Base-by-base conservation (phyloP, 2,888 invertebrate genomes). In the Erebia palarica region DNA sequence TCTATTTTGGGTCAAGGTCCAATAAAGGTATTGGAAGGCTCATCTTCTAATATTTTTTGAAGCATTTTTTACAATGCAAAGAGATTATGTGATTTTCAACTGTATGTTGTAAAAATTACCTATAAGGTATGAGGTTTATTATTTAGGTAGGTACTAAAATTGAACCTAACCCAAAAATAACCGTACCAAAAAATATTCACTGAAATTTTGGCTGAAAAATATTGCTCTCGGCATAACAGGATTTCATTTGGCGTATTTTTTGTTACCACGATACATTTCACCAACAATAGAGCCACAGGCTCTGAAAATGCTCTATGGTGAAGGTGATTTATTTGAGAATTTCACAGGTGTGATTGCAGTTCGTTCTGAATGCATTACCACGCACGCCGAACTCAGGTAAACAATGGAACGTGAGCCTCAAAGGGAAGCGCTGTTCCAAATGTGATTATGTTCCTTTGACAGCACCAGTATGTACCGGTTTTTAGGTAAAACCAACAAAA, bases 401-500 rank as follows among this genome's bases (percentile, higher is more conserved):
- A 71, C 71, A 71, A 64, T 36, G 27, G n/a, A 18, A 47, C 27
- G 11, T 51, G 44, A 58, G 60, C 47, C 13, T 65, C 60, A 61
- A 72, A 69, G 65, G 55, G 51, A 63, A 68, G 55, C 68, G n/a
- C 42, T 18, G 21, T 67, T 72, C 61, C 63, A 66, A 59, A 63
- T 58, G 72, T 63, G 65, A 70, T 74, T 73, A 69, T 72, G 66
- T 74, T 70, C 68, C 63, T 72, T 74, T 70, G 72, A 70, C 70
- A 68, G 47, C 55, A 69, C 49, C 49, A 58, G 42, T 42, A 66
- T 57, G 16, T 21, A 57, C 18, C 44, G 44, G 65, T 57, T 65
- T 65, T 66, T 47, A 66, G 57, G 18, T 44, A 66, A 57, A 57
- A 44, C 65, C 42, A 66, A 57, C 36, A 5, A 44, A 14, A 42